Base-by-base conservation (phyloP, 2,113 vertebrate genomes). In the Maccullochella peelii region DNA sequence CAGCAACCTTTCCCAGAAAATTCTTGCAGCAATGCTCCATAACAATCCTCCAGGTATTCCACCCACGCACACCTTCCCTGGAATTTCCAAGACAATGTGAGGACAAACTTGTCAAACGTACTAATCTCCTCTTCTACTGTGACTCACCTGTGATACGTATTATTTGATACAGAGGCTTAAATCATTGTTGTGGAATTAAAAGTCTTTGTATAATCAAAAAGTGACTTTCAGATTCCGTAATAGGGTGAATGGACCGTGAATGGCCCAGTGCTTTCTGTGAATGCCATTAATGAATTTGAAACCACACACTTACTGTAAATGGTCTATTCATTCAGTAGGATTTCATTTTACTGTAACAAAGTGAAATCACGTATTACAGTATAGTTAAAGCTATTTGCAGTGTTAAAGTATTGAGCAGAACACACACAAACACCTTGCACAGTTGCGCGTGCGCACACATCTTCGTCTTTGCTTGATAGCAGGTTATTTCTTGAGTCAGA, bases 1-100 rank as follows among this genome's bases (percentile, higher is more conserved):
- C 36, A 44, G 4, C 12, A 61, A 77, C 38, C 30, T 65, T 89
- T 84, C 44, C 68, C 58, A 42, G 58, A 79, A 84, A 27, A 47
- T 76, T 52, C 30, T 52, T 33, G 27, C 65, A 52, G 68, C n/a
- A 57, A 50, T 1, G 6, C 40, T 82, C 49, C 42, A 49, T 8
- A 82, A 88, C 61, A 91, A n/a, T 77, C 58, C 30, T 78, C 72
- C 80, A 68, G 50, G 63, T 85, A 74, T 80, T 86, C 77, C 83
- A 67, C 92, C 90, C 86, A 85, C 90, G 16, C 87, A 91, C 83
- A 88, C 61, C 86, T 91, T 94, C 79, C 91, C 91, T 82, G 89
- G 92, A 93, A 94, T 79, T 82, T 77, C 42, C 21, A 54, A 82
- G 36, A 94, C 84, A 90, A 94, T 85, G 69, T 77, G 54, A 18